These are phyloP conservation scores for Phylloscopus trochiloides DNA, from an alignment of 2,113 vertebrate genomes.

Conservation along the genomic window DNA sequence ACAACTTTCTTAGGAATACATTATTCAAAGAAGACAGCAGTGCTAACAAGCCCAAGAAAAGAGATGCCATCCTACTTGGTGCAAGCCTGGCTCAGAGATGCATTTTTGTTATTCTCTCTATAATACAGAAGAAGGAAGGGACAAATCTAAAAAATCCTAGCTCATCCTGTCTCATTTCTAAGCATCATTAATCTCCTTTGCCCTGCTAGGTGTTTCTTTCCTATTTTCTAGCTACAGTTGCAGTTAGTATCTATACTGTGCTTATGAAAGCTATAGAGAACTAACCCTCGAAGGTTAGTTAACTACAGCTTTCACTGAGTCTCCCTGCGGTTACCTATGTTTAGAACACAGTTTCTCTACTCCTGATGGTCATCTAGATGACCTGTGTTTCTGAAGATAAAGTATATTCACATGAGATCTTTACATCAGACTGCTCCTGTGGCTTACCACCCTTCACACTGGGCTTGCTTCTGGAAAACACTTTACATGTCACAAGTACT, in stretches of 20 bases:
- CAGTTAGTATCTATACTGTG: not conserved
- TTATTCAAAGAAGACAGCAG: not conserved
- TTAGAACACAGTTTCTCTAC: not conserved
- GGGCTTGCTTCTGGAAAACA: not conserved
- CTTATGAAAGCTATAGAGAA: rapidly evolving
- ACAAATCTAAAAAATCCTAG: not conserved
- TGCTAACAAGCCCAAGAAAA: not conserved
- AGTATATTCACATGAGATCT: not conserved
- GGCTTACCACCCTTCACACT: not conserved
- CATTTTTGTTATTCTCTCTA: not conserved
- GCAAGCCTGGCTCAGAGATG: not conserved
- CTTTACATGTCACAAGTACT: not conserved
- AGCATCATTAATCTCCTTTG: not conserved
- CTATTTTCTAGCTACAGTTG: not conserved
- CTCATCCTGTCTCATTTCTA: not conserved
- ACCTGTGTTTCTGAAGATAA: not conserved
- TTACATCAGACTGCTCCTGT: not conserved
- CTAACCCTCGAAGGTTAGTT: not conserved
- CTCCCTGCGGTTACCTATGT: not conserved
- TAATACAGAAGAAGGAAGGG: not conserved
- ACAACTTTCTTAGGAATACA: not conserved
- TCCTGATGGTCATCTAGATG: not conserved
- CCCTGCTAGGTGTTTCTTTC: not conserved
- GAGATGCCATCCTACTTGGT: not conserved
- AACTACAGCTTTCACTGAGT: not conserved